phyloP scores from a whole-genome alignment of 2,797 vertebrate genomes.

The Chaunax sp. region DNA sequence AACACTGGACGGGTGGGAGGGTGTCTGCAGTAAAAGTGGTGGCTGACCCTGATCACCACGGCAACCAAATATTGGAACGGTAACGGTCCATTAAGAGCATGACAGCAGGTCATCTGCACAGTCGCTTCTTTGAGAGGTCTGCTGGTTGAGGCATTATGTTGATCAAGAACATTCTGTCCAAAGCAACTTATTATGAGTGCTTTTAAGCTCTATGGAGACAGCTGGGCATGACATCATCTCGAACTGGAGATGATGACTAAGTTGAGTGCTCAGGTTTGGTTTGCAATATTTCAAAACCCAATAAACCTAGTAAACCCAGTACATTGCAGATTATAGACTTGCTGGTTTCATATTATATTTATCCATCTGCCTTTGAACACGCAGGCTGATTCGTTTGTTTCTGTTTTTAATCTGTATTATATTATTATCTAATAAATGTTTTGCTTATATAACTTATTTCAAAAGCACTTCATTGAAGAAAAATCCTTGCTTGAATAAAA shows the following conservation, averaged over 20 bases:
- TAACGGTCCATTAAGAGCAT: constrained; percentile 61
- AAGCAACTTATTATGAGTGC: not conserved
- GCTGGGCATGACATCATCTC: not conserved
- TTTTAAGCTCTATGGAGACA: not conserved
- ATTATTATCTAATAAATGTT: too few relatives aligned
- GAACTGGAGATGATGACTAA: not conserved
- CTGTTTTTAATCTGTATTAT: too few relatives aligned
- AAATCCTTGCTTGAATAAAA: not conserved
- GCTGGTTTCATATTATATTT: not conserved
- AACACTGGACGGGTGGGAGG: not conserved
- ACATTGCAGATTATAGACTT: not conserved
- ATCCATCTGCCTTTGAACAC: not conserved
- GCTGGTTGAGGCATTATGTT: constrained; percentile 14
- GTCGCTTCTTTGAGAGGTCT: constrained; percentile 24
- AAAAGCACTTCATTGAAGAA: not conserved
- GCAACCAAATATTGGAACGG: constrained; percentile 37
- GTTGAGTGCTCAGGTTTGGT: not conserved
- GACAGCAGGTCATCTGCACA: constrained; percentile 12
- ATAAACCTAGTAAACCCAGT: not conserved
- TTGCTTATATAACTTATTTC: too few relatives aligned
- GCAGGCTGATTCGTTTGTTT: not conserved
- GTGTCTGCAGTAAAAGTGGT: constrained; percentile 2
- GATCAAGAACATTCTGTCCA: not conserved
- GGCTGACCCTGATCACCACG: constrained; percentile 50
- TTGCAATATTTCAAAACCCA: not conserved